phyloP scores from a whole-genome alignment of 2,888 invertebrate species.

The Capitulum mitella region DNA sequence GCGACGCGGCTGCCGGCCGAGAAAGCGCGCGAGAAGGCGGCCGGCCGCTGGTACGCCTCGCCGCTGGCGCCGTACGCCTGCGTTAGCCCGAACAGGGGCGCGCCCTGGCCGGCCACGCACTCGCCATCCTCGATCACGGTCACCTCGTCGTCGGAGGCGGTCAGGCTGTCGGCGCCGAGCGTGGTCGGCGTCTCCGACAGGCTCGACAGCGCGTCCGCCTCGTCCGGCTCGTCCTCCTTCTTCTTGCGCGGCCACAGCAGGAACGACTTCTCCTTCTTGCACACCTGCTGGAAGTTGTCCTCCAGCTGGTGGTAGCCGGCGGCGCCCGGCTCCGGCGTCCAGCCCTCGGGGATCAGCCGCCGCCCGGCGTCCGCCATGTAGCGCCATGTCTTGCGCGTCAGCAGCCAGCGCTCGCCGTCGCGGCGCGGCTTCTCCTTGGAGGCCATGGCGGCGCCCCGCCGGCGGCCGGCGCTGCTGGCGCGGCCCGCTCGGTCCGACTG shows the following conservation, averaged over 20 bases:
- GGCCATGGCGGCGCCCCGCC: neutral
- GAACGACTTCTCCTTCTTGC: slow-evolving; percentile 67
- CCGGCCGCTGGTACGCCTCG: slow-evolving; percentile 3
- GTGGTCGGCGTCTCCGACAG: slow-evolving; percentile 26
- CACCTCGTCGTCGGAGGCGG: slow-evolving; percentile 36
- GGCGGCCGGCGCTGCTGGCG: too few species aligned
- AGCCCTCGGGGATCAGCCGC: slow-evolving; percentile 72
- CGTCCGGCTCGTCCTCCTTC: slow-evolving; percentile 26
- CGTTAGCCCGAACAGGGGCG: neutral
- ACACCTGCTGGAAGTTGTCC: slow-evolving; percentile 76
- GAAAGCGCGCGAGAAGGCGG: neutral
- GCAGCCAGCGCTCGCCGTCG: slow-evolving; percentile 66
- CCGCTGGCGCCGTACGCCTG: neutral
- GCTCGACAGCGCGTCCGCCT: slow-evolving; percentile 25
- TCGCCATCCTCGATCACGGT: slow-evolving; percentile 29
- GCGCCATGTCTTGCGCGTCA: slow-evolving; percentile 81
- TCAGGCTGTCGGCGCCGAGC: slow-evolving; percentile 28
- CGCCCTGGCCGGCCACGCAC: neutral
- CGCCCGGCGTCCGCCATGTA: slow-evolving; percentile 88
- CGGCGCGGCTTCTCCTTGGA: slow-evolving; percentile 14
- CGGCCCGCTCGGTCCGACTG: too few species aligned
- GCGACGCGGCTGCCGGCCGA: slow-evolving; percentile 12
- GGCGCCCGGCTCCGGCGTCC: slow-evolving; percentile 31
- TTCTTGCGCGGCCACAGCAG: slow-evolving; percentile 58
- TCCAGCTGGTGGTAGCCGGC: slow-evolving; percentile 45